Percentiles rank a stretch among this genome's conserved stretches.
Evolutionary conservation across 1,140 invertebrate genomes (phyloP).

Genomic region (Papilio helenus): DNA sequence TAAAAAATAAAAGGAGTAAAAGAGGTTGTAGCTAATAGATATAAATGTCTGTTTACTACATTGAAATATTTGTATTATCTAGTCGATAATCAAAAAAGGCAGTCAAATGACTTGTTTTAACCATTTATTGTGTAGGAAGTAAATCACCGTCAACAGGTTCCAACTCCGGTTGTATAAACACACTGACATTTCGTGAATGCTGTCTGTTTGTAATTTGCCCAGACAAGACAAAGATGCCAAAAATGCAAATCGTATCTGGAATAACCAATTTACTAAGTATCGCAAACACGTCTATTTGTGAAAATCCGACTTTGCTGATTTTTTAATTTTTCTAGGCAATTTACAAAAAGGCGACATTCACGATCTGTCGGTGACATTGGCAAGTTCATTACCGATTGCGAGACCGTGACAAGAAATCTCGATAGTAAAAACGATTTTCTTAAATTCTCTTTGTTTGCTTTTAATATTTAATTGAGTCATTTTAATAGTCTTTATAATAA

Average conservation of each 20-base stretch:
- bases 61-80: not conserved
- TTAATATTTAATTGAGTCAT: constrained; percentile 13
- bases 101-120: constrained; percentile 8
- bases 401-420: constrained; percentile 13
- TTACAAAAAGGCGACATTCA: not conserved
- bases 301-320: not conserved
- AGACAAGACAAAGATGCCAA: not conserved
- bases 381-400: constrained; percentile 8
- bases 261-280: not conserved
- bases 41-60: not conserved
- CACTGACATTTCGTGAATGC: not conserved
- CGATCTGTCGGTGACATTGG: not conserved
- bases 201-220: not conserved
- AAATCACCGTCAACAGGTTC: not conserved
- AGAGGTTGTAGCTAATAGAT: not conserved
- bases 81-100: not conserved
- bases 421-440: not conserved
- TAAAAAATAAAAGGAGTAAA: too few species aligned
- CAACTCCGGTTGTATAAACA: not conserved
- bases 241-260: too few species aligned
- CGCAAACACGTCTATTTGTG: not conserved
- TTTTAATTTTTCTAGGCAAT: not conserved
- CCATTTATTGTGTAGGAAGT: not conserved
- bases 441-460: not conserved
- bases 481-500: not conserved